Evolutionary conservation across 1,140 invertebrate genomes (phyloP), one percentile per base, ranked within the genome.

Genomic region (Steinernema khuongi): DNA sequence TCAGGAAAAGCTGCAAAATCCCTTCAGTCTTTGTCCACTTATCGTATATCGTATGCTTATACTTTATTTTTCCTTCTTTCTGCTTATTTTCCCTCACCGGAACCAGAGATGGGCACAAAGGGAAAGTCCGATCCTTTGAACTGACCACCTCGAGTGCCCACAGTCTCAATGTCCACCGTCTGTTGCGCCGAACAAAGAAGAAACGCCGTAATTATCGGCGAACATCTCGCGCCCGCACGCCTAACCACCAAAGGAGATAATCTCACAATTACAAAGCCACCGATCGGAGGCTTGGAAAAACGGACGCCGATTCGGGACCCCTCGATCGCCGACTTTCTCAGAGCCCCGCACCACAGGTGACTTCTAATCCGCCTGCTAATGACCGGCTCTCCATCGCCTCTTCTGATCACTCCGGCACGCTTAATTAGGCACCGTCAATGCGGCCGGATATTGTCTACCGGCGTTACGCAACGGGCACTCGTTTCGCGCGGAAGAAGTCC

Each of bases 201-300:
- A 60, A 60, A 60, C 50, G 50, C 50, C 50, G 50, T 60, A 60
- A 60, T 60, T 60, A 60, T 60, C 50, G 50, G 14, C 50, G 50
- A 60, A 60, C 4, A 60, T 60, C 50, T n/a, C 50, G n/a, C n/a
- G n/a, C 50, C 50, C 22, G 50, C 11, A 11, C 50, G 50, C 11
- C 50, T 17, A 26, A 60, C 50, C 50, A 60, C 50, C 50, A 60
- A 60, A 60, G 50, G 50, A 60, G 50, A 60, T 60, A 60, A 60
- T 60, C 50, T 60, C 50, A 60, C 50, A 60, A 60, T 60, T 60
- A 60, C 50, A 60, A 60, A 60, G 50, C 11, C 50, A 60, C 11
- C 50, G 50, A 60, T 60, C 50, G 50, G 7, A 60, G 19, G 4
- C 50, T 60, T 60, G 50, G 50, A 60, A 60, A 60, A 60, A 60